Percentiles rank a stretch among this genome's conserved stretches.
Evolutionary conservation across 2,797 vertebrate genomes (phyloP).

Genomic region (Protosalanx chinensis): DNA sequence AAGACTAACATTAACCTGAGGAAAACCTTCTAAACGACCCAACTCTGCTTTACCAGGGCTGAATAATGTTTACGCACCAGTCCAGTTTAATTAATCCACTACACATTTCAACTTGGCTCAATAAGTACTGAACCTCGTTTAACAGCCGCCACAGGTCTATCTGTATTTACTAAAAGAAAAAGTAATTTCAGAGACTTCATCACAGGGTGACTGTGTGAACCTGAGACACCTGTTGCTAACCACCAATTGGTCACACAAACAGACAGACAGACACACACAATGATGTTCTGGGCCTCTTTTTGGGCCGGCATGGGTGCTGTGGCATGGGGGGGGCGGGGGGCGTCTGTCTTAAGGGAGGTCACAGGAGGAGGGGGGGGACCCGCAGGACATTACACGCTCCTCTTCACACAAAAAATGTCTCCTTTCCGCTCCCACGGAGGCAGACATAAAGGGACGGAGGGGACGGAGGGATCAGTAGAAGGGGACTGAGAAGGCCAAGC

Average conservation of each 20-base stretch:
- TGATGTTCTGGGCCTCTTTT: too few species aligned
- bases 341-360: slow-evolving; percentile 36
- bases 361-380: background rate
- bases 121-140: too few species aligned
- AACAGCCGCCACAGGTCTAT: too few species aligned
- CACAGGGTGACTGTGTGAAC: too few species aligned
- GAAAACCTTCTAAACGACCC: background rate
- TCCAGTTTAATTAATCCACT: too few species aligned
- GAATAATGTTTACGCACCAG: background rate
- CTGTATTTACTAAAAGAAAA: too few species aligned
- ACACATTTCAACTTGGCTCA: too few species aligned
- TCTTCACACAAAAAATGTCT: slow-evolving; percentile 65
- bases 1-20: slow-evolving; percentile 9
- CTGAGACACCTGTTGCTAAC: too few species aligned
- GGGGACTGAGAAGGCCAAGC: slow-evolving; percentile 32
- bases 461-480: slow-evolving; percentile 30
- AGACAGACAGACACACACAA: slow-evolving; percentile 23
- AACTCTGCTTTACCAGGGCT: background rate
- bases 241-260: background rate
- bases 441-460: slow-evolving; percentile 27
- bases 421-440: slow-evolving; percentile 49
- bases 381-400: slow-evolving; percentile 60
- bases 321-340: slow-evolving; percentile 62
- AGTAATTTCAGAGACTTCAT: too few species aligned
- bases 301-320: slow-evolving; percentile 14